A percentile compares a stretch with the other conserved stretches of the same genome.
Evolutionary conservation across 2,797 vertebrate species (phyloP).

Genomic region (Mus caroli): DNA sequence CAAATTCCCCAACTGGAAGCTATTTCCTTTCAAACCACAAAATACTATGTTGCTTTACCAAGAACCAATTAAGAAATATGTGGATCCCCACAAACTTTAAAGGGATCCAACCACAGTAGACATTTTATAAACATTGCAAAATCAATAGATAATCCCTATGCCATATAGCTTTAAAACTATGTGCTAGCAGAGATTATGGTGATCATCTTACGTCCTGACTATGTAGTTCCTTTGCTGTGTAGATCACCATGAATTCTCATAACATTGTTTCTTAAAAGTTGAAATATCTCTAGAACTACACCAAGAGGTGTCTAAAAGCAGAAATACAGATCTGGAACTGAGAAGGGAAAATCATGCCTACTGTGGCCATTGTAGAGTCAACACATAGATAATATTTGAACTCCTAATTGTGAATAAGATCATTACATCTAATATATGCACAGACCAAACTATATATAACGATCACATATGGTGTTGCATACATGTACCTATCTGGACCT

Average conservation of each 20-base stretch:
- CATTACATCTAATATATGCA: neutral
- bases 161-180: slow-evolving; percentile 69
- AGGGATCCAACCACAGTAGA: slow-evolving; percentile 74
- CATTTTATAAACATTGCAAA: slow-evolving; percentile 56
- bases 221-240: slow-evolving; percentile 59
- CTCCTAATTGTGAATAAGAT: neutral
- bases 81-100: slow-evolving; percentile 79
- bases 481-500: neutral
- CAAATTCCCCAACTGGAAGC: slow-evolving; percentile 83
- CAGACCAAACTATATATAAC: neutral
- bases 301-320: neutral
- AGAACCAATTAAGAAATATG: slow-evolving; percentile 82
- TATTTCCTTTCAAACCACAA: slow-evolving; percentile 84
- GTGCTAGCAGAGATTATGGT: slow-evolving; percentile 47
- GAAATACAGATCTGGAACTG: neutral
- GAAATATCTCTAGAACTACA: slow-evolving; percentile 15
- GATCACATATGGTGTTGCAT: neutral
- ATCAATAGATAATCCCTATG: slow-evolving; percentile 70
- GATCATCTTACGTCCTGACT: slow-evolving; percentile 10
- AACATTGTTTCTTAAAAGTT: neutral
- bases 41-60: slow-evolving; percentile 52
- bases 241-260: slow-evolving; percentile 35
- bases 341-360: neutral
- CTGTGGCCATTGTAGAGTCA: neutral
- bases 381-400: neutral